A percentile compares a stretch with the other conserved stretches of the same genome.
Conservation (phyloP, 2,888 invertebrate genomes). For the Xestia xanthographa region DNA sequence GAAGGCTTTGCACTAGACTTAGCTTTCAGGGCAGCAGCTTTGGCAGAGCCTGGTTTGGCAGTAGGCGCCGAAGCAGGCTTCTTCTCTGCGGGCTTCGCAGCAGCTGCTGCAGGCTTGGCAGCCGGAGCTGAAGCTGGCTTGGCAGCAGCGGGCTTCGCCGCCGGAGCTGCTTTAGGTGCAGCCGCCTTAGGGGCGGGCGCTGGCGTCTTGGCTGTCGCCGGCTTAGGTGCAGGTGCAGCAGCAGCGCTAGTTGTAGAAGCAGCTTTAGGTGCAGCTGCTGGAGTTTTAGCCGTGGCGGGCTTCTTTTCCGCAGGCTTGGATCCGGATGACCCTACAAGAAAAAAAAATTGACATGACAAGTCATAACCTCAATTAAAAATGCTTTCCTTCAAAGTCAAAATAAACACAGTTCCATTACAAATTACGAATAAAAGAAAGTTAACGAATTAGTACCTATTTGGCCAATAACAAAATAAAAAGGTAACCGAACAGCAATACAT, state of each 20-base stretch:
- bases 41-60: conserved; percentile 89
- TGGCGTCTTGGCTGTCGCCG: conserved; percentile 83
- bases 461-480: background rate
- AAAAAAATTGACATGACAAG: conserved; percentile 27
- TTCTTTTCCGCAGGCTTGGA: conserved; percentile 88
- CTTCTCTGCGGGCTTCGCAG: conserved; percentile 82
- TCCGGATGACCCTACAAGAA: conserved; percentile 79
- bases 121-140: conserved; percentile 88
- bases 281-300: conserved; percentile 84
- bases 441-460: background rate
- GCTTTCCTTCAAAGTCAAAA: background rate
- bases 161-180: conserved; percentile 81
- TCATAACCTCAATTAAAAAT: conserved; percentile 71
- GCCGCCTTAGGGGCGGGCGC: conserved; percentile 87
- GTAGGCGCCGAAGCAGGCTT: conserved; percentile 82
- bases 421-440: background rate
- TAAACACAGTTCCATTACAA: background rate
- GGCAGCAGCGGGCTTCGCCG: conserved; percentile 84
- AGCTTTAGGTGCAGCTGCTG: conserved; percentile 86
- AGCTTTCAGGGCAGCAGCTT: conserved; percentile 87
- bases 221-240: conserved; percentile 77
- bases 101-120: conserved; percentile 84
- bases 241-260: conserved; percentile 75
- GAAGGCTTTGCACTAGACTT: conserved; percentile 89
- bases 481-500: conserved; percentile 12